Conservation (phyloP, 2,888 invertebrate genomes). For the Monopis laevigella region DNA sequence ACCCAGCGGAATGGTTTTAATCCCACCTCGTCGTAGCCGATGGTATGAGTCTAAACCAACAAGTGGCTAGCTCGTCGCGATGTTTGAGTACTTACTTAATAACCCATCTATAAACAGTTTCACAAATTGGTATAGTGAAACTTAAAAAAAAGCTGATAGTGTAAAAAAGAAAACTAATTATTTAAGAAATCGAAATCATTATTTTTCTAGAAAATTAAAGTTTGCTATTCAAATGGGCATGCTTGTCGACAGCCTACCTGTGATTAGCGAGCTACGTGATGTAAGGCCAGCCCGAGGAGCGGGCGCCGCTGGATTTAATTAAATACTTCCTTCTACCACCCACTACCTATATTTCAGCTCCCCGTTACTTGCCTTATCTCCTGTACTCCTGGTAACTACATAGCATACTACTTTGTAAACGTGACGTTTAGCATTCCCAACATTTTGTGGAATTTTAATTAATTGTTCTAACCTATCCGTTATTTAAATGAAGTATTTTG, state of each 20-base stretch:
- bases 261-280: constrained; percentile 51
- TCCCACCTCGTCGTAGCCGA: too few species aligned
- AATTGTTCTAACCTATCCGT: too few species aligned
- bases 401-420: constrained; percentile 1
- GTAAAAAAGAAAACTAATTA: too few species aligned
- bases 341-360: constrained; percentile 6
- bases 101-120: too few species aligned
- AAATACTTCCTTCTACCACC: constrained; percentile 43
- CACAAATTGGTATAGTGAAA: too few species aligned
- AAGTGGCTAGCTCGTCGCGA: too few species aligned
- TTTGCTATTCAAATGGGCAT: constrained; percentile 45
- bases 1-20: too few species aligned
- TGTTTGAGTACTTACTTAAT: too few species aligned
- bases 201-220: constrained; percentile 26
- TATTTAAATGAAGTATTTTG: too few species aligned
- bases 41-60: too few species aligned
- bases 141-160: too few species aligned
- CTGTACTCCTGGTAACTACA: constrained; percentile 3
- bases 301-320: constrained; percentile 55
- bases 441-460: background rate
- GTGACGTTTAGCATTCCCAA: constrained; percentile 1
- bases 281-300: constrained; percentile 38
- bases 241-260: constrained; percentile 55
- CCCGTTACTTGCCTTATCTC: constrained; percentile 7
- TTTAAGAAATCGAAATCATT: too few species aligned